Evolutionary conservation across 1,140 invertebrate species (phyloP).

Genomic region (Nomia melanderi): DNA sequence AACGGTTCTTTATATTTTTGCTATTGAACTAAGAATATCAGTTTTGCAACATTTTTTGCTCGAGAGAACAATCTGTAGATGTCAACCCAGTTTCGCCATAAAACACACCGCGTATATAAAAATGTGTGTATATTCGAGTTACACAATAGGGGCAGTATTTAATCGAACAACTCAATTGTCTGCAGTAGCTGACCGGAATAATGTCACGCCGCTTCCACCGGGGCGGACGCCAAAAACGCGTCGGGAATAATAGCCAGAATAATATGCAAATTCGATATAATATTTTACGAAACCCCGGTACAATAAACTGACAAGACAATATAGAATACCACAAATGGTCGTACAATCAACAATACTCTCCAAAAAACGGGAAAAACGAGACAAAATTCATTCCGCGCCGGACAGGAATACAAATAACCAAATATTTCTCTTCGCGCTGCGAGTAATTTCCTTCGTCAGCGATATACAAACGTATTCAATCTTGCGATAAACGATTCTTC

Average conservation of each 20-base stretch:
- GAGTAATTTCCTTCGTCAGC: no score
- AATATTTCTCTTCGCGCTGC: no score
- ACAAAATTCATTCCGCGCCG: background rate
- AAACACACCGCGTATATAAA: background rate
- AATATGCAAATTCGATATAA: background rate
- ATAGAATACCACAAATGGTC: background rate
- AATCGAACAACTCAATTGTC: slow-evolving; percentile 5
- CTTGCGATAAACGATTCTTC: no score
- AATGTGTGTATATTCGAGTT: background rate
- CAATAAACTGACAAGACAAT: slow-evolving; percentile 1
- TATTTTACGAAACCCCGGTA: background rate
- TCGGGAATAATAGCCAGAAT: background rate
- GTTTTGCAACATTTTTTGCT: no score
- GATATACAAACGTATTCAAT: no score
- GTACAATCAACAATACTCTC: background rate
- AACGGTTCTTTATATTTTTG: no score
- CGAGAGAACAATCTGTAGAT: no score
- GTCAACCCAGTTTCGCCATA: no score
- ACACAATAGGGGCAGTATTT: background rate
- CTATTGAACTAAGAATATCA: no score
- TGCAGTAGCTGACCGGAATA: background rate
- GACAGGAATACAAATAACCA: no score
- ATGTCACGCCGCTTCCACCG: background rate
- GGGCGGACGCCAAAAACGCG: background rate
- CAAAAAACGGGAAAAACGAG: background rate